Evolutionary conservation across 2,797 vertebrate genomes (phyloP), one percentile per base, ranked within the genome.

Genomic region (Pangasius mekongensis): DNA sequence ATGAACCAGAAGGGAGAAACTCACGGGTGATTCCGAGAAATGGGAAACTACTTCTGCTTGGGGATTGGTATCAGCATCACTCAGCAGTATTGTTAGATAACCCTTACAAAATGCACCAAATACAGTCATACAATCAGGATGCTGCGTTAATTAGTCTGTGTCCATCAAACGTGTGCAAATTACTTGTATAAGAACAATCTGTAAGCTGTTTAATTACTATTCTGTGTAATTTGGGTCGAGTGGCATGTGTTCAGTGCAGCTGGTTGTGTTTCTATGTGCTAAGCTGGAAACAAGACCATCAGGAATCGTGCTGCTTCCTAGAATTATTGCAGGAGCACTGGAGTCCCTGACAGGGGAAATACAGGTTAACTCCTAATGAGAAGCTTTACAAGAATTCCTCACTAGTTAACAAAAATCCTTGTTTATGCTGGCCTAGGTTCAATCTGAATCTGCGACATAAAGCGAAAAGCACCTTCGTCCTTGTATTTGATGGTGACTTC

Each of bases 401-500:
- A 30, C 22, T 24, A 11, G 3, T 10, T 24, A 24, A 16, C 30
- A 66, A 66, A 67, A 67, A 18, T n/a, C 62, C 62, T 62, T n/a
- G 60, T 64, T 64, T 64, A 64, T n/a, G 24, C 64, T 27, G 7
- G 24, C 7, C 16, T 36, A 30, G 33, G 22, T 60, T 87, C 60
- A 74, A 8, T 33, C 39, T 11, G 3, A 69, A 3, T 69, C 47
- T 60, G 9, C 22, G 58, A 30, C 2, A 10, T 3, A 30, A 49
- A 49, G 13, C 6, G 13, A 27, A 64, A 86, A 92, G 90, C 92
- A 99, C 99, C 99, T 97, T 99, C 99, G 92, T 99, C 99, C 94
- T 99, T 99, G 91, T 99, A 99, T 94, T 99, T 99, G 96, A 99
- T 99, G 93, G 97, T 96, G 91, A 99, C 98, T 95, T 99, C 99